Conservation (phyloP, 30 jellyfish, hydroid and myxozoan genomes). For the Aurelia aurita complex sp. Pacific region DNA sequence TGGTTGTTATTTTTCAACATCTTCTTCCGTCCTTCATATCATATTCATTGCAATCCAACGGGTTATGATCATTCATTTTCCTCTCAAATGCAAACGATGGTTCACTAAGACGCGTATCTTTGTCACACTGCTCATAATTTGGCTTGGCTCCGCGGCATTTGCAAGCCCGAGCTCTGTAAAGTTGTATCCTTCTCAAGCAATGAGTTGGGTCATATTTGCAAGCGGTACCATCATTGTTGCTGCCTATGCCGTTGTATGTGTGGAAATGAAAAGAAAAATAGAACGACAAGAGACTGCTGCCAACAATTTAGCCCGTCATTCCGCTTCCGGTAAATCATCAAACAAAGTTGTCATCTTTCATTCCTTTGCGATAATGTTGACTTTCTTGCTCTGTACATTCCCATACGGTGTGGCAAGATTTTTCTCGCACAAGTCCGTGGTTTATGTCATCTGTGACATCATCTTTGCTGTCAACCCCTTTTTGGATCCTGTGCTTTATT, state of each 20-base stretch:
- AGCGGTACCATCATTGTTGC: slow-evolving; percentile 7
- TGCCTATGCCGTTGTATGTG: slow-evolving; percentile 4
- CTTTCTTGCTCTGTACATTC: slow-evolving; percentile 27
- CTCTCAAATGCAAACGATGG: slow-evolving; percentile 1
- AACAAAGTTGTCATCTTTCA: slow-evolving; percentile 1
- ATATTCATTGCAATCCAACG: slow-evolving; percentile 38
- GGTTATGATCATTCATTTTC: slow-evolving; percentile 13
- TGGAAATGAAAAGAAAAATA: no score
- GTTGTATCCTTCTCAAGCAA: slow-evolving; percentile 7
- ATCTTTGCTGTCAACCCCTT: slow-evolving; percentile 25
- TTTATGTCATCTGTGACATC: slow-evolving; percentile 37
- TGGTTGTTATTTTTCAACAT: slow-evolving; percentile 30
- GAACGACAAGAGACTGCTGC: neutral
- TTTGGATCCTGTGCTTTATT: slow-evolving; percentile 17
- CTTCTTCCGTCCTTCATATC: slow-evolving; percentile 18
- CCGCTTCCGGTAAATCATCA: neutral
- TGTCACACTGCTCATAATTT: neutral
- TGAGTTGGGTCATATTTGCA: slow-evolving; percentile 15
- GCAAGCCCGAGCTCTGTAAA: slow-evolving; percentile 17
- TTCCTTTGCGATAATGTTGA: slow-evolving; percentile 25
- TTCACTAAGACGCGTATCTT: slow-evolving; percentile 1
- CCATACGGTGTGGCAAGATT: slow-evolving; percentile 39
- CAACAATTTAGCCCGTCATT: neutral
- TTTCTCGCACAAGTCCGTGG: slow-evolving; percentile 15
- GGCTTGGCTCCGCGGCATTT: slow-evolving; percentile 19